phyloP scores from a whole-genome alignment of 2,113 vertebrate species.

The Pygoscelis adeliae region DNA sequence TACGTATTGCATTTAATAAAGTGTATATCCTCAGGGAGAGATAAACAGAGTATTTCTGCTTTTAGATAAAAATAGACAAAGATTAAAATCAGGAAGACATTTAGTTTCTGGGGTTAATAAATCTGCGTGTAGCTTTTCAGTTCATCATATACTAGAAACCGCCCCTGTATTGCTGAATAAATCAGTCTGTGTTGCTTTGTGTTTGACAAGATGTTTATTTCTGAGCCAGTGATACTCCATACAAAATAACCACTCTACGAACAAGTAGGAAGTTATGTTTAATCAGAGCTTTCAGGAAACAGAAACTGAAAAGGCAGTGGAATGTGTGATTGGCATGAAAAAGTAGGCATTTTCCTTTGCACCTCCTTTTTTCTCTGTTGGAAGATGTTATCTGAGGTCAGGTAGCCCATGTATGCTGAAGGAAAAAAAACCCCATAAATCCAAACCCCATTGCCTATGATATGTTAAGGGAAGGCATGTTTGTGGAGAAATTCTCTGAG shows the following conservation, averaged over 20 bases:
- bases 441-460: neutral
- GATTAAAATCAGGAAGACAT: neutral
- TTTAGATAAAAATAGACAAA: neutral
- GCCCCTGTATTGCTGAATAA: neutral
- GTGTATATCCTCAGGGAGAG: neutral
- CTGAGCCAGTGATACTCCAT: neutral
- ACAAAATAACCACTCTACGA: neutral
- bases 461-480: neutral
- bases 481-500: neutral
- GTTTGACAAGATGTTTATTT: conserved; percentile 8
- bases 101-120: neutral
- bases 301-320: neutral
- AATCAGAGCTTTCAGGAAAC: neutral
- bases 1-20: neutral
- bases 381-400: neutral
- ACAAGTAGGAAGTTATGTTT: neutral
- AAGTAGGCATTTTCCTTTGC: neutral
- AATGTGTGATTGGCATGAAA: neutral
- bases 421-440: neutral
- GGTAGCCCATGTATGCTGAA: neutral
- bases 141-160: neutral
- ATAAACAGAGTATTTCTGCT: neutral
- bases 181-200: conserved; percentile 3
- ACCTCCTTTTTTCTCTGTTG: neutral
- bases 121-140: neutral